A percentile compares a stretch with the other conserved stretches of the same genome.
Conservation (phyloP, 2,888 invertebrate genomes). For the Acleris literana region DNA sequence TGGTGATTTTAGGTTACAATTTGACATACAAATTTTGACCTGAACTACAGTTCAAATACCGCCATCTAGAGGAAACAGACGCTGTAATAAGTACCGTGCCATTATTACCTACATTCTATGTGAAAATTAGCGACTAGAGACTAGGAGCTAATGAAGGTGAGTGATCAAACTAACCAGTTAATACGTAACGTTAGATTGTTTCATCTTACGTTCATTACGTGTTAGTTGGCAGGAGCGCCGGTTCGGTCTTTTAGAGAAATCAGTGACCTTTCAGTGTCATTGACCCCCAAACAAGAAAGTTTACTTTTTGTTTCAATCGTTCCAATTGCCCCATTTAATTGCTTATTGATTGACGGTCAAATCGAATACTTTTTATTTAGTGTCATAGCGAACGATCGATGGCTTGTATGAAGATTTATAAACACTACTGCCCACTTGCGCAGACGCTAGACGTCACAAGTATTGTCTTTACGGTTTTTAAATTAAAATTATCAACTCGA, state of each 20-base stretch:
- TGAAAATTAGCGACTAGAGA: not conserved
- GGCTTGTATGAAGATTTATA: not conserved
- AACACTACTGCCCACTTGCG: no score
- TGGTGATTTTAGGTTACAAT: no score
- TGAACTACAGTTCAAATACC: no score
- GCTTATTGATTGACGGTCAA: no score
- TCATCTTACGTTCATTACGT: conserved; percentile 23
- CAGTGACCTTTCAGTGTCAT: conserved; percentile 33
- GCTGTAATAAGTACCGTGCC: no score
- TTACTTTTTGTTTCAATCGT: conserved; percentile 23
- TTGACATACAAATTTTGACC: no score
- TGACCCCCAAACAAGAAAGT: conserved; percentile 26
- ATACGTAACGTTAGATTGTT: conserved; percentile 25
- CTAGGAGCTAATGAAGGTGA: not conserved
- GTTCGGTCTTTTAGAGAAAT: conserved; percentile 22
- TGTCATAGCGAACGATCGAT: not conserved
- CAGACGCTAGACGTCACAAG: no score
- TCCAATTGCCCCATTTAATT: not conserved
- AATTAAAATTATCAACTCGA: not conserved
- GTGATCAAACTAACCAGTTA: conserved; percentile 18
- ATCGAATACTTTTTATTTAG: not conserved
- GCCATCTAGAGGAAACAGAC: no score
- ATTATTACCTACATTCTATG: not conserved
- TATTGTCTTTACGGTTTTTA: no score
- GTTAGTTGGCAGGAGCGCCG: conserved; percentile 12